Percentiles rank a stretch among this genome's conserved stretches.
Conservation (phyloP, 2,113 vertebrate genomes). For the Onychostoma macrolepis region DNA sequence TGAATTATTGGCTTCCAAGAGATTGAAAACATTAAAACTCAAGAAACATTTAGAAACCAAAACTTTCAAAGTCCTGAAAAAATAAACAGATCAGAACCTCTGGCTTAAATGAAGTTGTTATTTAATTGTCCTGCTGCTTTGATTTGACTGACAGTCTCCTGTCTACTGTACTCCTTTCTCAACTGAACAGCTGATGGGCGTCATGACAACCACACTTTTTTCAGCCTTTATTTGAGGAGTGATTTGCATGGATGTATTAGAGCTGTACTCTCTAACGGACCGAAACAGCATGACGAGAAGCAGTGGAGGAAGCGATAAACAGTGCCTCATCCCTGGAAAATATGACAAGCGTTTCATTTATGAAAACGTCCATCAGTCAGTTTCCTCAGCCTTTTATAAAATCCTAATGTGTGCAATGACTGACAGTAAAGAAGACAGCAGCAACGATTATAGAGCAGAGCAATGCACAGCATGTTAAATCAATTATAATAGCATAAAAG, state of each 20-base stretch:
- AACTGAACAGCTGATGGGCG: constrained; percentile 43
- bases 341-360: neutral
- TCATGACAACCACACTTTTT: constrained; percentile 37
- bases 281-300: constrained; percentile 9
- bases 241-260: constrained; percentile 5
- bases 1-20: neutral
- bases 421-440: constrained; percentile 32
- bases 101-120: neutral
- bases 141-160: constrained; percentile 34
- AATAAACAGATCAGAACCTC: neutral
- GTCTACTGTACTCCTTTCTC: neutral
- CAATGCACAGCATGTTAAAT: constrained; percentile 6
- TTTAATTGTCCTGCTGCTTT: neutral
- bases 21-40: neutral
- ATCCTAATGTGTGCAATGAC: neutral
- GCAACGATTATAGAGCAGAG: constrained; percentile 2
- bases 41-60: neutral
- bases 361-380: neutral
- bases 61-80: neutral
- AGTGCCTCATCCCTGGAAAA: neutral
- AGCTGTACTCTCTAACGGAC: neutral
- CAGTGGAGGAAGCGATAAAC: neutral
- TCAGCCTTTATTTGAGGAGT: constrained; percentile 17
- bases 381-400: constrained; percentile 14
- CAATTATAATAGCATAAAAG: neutral